phyloP scores from a whole-genome alignment of 2,113 vertebrate genomes.

The Rhegmatorhina hoffmannsi region DNA sequence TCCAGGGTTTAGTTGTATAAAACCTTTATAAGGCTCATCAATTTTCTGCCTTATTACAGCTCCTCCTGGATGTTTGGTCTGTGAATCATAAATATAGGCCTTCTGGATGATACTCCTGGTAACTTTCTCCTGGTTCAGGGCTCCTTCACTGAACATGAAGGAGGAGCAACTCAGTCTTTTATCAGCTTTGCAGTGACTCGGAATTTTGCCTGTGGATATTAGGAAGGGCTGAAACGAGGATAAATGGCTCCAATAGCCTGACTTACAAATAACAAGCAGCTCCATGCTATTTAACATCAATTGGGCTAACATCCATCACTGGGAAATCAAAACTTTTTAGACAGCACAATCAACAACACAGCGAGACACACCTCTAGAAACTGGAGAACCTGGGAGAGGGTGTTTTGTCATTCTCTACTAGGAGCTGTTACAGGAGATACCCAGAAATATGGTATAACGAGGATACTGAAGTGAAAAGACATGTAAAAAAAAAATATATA shows the following conservation, averaged over 20 bases:
- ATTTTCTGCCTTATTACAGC: conserved; percentile 56
- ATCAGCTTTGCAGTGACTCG: conserved; percentile 49
- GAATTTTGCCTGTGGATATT: conserved; percentile 54
- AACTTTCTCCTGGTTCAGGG: conserved; percentile 30
- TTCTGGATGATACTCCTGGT: neutral
- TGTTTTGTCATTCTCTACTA: neutral
- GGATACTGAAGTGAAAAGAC: neutral
- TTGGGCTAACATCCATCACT: conserved; percentile 30
- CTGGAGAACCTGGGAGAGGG: neutral
- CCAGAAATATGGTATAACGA: neutral
- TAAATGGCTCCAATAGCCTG: conserved; percentile 63
- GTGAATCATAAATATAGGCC: conserved; percentile 52
- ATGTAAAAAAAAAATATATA: neutral
- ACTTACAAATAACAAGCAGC: conserved; percentile 49
- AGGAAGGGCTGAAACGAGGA: conserved; percentile 55
- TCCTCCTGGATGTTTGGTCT: conserved; percentile 44
- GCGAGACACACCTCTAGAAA: conserved; percentile 6
- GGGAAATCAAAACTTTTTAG: conserved; percentile 42
- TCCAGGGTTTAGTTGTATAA: conserved; percentile 43
- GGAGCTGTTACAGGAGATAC: neutral
- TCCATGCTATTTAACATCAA: conserved; percentile 51
- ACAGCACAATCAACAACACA: conserved; percentile 24
- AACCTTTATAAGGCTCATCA: conserved; percentile 63
- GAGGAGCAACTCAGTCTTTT: conserved; percentile 51
- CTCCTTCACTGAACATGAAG: conserved; percentile 37